phyloP scores from a whole-genome alignment of 2,113 vertebrate species.

The Patagioenas fasciata region DNA sequence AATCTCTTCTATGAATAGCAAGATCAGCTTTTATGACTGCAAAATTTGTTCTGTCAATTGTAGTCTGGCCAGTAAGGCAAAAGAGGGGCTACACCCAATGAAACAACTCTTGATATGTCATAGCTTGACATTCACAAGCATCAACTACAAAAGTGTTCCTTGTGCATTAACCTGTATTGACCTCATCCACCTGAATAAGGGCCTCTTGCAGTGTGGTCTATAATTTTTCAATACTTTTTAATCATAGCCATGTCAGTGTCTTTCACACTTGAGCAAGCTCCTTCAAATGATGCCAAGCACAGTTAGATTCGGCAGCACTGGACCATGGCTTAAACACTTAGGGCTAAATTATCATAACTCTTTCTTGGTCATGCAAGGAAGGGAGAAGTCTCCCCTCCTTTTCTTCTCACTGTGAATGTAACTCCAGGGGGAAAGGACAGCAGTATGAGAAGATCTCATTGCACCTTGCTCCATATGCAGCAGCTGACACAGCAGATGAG shows the following conservation, averaged over 20 bases:
- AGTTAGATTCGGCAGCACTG: constrained; percentile 40
- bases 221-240: constrained; percentile 51
- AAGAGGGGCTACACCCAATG: accelerated
- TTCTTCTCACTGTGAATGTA: not conserved
- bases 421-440: not conserved
- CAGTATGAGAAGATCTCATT: not conserved
- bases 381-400: not conserved
- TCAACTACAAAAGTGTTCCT: not conserved
- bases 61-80: not conserved
- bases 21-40: not conserved
- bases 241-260: constrained; percentile 26
- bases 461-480: not conserved
- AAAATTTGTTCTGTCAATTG: not conserved
- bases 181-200: constrained; percentile 18
- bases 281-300: constrained; percentile 59
- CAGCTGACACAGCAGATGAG: not conserved
- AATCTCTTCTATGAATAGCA: not conserved
- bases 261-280: constrained; percentile 61
- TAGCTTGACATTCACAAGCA: not conserved
- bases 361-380: not conserved
- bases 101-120: not conserved
- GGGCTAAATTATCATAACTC: constrained; percentile 32
- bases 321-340: constrained; percentile 27
- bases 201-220: not conserved
- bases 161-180: constrained; percentile 11